Evolutionary conservation across 2,113 vertebrate species (phyloP).

Genomic region (Taxidea taxus): DNA sequence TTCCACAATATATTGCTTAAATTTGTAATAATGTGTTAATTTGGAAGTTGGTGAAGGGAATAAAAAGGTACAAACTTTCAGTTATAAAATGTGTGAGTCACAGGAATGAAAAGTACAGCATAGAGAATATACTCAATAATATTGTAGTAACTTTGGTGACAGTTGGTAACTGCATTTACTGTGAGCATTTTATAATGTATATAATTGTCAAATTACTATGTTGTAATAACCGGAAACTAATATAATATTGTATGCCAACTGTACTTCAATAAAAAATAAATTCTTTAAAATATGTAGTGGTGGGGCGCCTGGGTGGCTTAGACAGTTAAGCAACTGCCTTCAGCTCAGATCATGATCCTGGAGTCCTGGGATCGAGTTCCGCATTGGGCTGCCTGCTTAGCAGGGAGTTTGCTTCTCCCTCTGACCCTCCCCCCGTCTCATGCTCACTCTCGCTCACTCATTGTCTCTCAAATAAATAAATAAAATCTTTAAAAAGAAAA

Average conservation of each 20-base stretch:
- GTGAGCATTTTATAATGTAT: not conserved
- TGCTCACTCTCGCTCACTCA: too few species aligned
- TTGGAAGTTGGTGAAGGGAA: not conserved
- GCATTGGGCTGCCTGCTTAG: too few species aligned
- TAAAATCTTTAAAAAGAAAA: not conserved
- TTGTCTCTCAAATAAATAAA: not conserved
- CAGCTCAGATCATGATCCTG: too few species aligned
- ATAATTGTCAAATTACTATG: not conserved
- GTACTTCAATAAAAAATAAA: not conserved
- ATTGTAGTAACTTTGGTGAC: not conserved
- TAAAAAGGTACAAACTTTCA: not conserved
- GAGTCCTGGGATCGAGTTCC: too few species aligned
- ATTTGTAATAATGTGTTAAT: constrained; percentile 25
- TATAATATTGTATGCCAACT: not conserved
- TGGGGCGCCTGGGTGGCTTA: too few species aligned
- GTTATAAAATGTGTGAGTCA: not conserved
- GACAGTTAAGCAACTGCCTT: too few species aligned
- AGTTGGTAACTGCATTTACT: not conserved
- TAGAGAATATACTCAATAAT: not conserved
- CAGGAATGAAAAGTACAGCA: not conserved
- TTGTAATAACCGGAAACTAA: not conserved
- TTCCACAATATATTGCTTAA: not conserved
- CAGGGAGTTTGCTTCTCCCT: too few species aligned
- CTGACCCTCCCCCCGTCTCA: too few species aligned
- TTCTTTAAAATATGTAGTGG: not conserved